Percentiles rank a stretch among this genome's conserved stretches.
phyloP scores from a whole-genome alignment of 2,113 vertebrate species.

The Eptesicus fuscus region DNA sequence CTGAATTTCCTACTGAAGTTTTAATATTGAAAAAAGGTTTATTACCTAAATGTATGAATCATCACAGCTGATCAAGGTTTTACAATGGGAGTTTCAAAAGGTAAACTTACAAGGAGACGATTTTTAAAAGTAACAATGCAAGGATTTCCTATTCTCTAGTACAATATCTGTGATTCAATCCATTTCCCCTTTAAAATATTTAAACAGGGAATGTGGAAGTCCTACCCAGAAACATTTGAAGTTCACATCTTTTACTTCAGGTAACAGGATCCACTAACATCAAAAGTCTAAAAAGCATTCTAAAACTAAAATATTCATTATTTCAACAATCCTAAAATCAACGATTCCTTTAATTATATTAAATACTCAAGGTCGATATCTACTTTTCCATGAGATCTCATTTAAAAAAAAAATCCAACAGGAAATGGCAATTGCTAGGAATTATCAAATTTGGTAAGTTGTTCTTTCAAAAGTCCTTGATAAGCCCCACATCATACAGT shows the following conservation, averaged over 20 bases:
- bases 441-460: not conserved
- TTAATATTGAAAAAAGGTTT: not conserved
- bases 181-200: slow-evolving; percentile 33
- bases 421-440: slow-evolving; percentile 47
- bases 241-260: not conserved
- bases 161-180: not conserved
- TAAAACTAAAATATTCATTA: slow-evolving; percentile 10
- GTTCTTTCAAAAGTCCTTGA: slow-evolving; percentile 33
- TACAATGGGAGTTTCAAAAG: not conserved
- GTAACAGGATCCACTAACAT: not conserved
- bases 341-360: slow-evolving; percentile 29
- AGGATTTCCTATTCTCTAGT: slow-evolving; percentile 32
- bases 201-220: not conserved
- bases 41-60: not conserved
- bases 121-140: not conserved
- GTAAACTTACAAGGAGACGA: not conserved
- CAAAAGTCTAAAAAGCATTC: not conserved
- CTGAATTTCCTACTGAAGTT: not conserved
- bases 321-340: slow-evolving; percentile 36
- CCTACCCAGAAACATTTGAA: not conserved
- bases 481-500: not conserved
- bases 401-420: slow-evolving; percentile 56
- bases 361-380: not conserved
- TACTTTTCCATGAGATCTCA: slow-evolving; percentile 20
- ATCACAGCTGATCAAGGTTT: not conserved